Percentiles rank a stretch among this genome's conserved stretches.
Conservation (phyloP, 2,113 vertebrate genomes). For the Drymodes brunneopygia region DNA sequence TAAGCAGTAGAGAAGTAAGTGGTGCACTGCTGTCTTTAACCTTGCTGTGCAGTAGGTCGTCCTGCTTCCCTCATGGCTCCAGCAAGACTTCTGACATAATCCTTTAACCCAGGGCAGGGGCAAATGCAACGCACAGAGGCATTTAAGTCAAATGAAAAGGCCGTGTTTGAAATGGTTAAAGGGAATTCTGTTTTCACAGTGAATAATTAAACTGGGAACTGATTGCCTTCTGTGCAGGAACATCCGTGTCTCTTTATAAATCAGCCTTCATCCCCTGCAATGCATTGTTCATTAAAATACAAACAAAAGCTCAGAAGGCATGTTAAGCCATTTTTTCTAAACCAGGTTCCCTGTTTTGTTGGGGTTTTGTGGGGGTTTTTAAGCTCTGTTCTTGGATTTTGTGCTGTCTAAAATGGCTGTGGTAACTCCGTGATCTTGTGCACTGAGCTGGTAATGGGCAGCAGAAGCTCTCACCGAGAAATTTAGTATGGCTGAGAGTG, state of each 20-base stretch:
- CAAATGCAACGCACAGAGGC: neutral
- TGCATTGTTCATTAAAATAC: neutral
- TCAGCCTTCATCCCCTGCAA: neutral
- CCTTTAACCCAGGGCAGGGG: neutral
- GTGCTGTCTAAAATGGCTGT: neutral
- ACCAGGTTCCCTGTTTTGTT: neutral
- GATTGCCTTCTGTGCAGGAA: constrained; percentile 19
- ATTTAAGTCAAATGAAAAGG: neutral
- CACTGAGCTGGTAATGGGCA: neutral
- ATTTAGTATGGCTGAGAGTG: neutral
- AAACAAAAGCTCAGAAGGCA: neutral
- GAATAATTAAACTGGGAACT: constrained; percentile 29
- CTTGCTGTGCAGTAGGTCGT: neutral
- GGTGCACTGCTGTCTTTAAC: neutral
- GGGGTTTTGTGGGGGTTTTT: neutral
- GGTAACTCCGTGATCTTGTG: neutral
- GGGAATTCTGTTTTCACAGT: constrained; percentile 16
- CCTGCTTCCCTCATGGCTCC: neutral
- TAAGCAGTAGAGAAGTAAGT: neutral
- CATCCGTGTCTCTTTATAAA: neutral
- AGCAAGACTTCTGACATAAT: neutral
- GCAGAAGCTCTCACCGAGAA: neutral
- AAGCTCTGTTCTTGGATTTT: neutral
- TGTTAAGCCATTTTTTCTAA: neutral
- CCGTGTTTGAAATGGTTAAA: neutral